Conservation (phyloP, 2,888 invertebrate genomes). For the Terebella lapidaria region DNA sequence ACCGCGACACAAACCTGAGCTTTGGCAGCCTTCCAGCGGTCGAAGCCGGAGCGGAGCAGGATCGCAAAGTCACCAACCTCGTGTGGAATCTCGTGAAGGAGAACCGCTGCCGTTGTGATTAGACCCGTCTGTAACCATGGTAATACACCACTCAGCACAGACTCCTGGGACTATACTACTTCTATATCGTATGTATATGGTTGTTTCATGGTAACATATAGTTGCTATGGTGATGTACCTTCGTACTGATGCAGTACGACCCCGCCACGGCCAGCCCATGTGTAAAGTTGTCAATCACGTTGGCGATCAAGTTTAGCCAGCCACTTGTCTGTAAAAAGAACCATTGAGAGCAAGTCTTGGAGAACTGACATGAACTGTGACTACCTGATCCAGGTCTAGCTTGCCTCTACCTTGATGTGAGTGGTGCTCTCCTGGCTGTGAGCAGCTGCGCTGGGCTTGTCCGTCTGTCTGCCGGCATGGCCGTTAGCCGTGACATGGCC, state of each 20-base stretch:
- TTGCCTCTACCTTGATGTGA: too few relatives aligned
- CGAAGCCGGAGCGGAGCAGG: slow-evolving; percentile 78
- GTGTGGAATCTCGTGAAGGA: slow-evolving; percentile 95
- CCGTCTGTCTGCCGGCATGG: too few relatives aligned
- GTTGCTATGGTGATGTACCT: slow-evolving; percentile 46
- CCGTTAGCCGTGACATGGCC: too few relatives aligned
- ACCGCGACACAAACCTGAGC: slow-evolving; percentile 64
- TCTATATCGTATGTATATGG: too few relatives aligned
- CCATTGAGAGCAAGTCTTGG: too few relatives aligned
- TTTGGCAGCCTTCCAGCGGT: slow-evolving; percentile 87
- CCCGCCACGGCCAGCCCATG: slow-evolving; percentile 97
- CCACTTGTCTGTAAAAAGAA: slow-evolving; percentile 63
- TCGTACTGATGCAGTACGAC: slow-evolving; percentile 84
- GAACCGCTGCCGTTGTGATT: slow-evolving; percentile 88
- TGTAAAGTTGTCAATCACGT: slow-evolving; percentile 96
- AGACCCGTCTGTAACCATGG: slow-evolving; percentile 66
- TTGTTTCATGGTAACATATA: too few relatives aligned
- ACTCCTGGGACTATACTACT: too few relatives aligned
- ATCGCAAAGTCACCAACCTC: slow-evolving; percentile 99
- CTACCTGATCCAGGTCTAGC: too few relatives aligned
- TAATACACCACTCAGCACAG: not conserved
- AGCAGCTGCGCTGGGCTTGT: too few relatives aligned
- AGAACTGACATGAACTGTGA: too few relatives aligned
- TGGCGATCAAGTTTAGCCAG: slow-evolving; percentile 90
- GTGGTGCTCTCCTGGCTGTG: too few relatives aligned